Evolutionary conservation across 2,797 vertebrate species (phyloP).

Genomic region (Sebastes baramenuke): DNA sequence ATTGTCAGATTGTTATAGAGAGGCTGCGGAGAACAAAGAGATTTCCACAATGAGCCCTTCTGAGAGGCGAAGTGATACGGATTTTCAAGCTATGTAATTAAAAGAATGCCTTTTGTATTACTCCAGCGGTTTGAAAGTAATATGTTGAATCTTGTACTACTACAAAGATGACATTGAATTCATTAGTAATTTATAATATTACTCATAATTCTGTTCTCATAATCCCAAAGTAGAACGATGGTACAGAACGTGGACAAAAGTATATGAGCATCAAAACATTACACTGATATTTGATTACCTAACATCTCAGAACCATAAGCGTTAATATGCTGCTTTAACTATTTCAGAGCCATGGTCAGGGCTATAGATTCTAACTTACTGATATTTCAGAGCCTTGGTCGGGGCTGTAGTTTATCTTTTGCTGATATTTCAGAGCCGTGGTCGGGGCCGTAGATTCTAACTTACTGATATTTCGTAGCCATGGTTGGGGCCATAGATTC

Average conservation of each 20-base stretch:
- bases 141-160: neutral
- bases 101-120: conserved; percentile 7
- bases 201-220: neutral
- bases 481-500: no score
- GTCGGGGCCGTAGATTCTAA: no score
- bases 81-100: conserved; percentile 16
- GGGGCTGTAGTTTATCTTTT: no score
- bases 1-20: conserved; percentile 4
- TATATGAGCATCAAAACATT: neutral
- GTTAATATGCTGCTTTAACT: neutral
- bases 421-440: no score
- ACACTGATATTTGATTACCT: neutral
- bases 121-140: neutral
- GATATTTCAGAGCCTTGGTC: no score
- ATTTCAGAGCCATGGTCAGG: no score
- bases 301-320: neutral
- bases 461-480: no score
- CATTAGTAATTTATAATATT: neutral
- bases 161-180: neutral
- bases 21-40: conserved; percentile 25
- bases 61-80: neutral
- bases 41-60: conserved; percentile 13
- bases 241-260: neutral
- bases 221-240: neutral
- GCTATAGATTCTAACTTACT: no score